Evolutionary conservation across 1,140 invertebrate genomes (phyloP), one percentile per base, ranked within the genome.

Genomic region (Agrilus planipennis): DNA sequence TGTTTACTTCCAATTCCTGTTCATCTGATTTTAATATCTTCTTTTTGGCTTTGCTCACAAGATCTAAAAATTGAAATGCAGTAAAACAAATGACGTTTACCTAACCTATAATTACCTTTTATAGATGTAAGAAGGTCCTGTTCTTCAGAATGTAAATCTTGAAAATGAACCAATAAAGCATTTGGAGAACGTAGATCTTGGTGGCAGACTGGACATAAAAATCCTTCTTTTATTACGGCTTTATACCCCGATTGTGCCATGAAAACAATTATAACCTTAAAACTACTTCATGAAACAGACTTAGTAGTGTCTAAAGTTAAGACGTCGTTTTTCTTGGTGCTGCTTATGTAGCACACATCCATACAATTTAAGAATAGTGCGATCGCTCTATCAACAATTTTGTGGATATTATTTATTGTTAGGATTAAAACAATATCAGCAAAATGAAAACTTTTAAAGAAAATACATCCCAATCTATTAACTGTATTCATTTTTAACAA

Each of bases 141-240:
- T 58, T 92, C 87, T 58, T 91, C 88, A 47, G 84, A 76, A 58
- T 94, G 90, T 42, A 77, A 69, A 44, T 81, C 80, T 61, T 92
- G 85, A 65, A 93, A 94, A 63, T 94, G 90, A 45, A 73, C 73
- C 23, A 86, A 82, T 42, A 95, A 68, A 55, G 85, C 77, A 37
- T 74, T 72, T 5, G 86, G 77, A 14, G 85, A 82, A 53, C 84
- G 84, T 12, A 91, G 72, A 63, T 94, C 89, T 30, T 79, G 78
- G 66, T 88, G 82, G 59, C 91, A 96, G 55, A 91, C 86, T 1
- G 91, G 89, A 64, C 91, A 96, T 3, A 96, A 68, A 59, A 94
- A 92, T 5, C 91, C 91, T 62, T 96, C 90, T 40, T 86, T 65
- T 41, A 90, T 79, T 51, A 78, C 72, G 10, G 67, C 70, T 28